Conservation (phyloP, 2,113 vertebrate genomes). For the Opisthocomus hoazin region DNA sequence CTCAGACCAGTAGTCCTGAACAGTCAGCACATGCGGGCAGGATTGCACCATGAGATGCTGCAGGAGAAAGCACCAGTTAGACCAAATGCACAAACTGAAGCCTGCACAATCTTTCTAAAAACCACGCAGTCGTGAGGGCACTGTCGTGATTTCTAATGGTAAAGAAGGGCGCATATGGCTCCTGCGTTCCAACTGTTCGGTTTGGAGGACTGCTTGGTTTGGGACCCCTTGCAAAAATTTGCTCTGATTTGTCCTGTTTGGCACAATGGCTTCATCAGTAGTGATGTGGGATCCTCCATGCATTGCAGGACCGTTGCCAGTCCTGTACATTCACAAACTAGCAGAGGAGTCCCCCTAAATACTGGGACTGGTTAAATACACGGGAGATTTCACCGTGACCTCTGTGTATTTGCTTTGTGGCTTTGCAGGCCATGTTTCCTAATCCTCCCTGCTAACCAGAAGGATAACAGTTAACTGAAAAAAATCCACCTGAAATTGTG, state of each 20-base stretch:
- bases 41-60: neutral
- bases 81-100: neutral
- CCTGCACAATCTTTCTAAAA: neutral
- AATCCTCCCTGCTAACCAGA: neutral
- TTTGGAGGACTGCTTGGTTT: neutral
- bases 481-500: neutral
- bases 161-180: neutral
- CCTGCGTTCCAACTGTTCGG: neutral
- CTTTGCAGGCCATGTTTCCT: neutral
- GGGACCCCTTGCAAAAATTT: neutral
- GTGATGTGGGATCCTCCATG: neutral
- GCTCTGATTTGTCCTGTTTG: neutral
- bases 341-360: neutral
- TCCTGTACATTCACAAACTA: neutral
- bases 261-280: neutral
- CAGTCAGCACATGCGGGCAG: accelerated
- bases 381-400: accelerated
- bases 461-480: neutral
- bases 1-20: neutral
- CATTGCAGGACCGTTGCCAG: neutral
- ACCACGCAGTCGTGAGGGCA: accelerated
- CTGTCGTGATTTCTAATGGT: neutral
- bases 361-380: neutral
- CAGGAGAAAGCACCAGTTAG: neutral
- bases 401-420: neutral